Base-by-base conservation (phyloP, 92 coral and sea anemone species). In the Plumapathes pennacea region DNA sequence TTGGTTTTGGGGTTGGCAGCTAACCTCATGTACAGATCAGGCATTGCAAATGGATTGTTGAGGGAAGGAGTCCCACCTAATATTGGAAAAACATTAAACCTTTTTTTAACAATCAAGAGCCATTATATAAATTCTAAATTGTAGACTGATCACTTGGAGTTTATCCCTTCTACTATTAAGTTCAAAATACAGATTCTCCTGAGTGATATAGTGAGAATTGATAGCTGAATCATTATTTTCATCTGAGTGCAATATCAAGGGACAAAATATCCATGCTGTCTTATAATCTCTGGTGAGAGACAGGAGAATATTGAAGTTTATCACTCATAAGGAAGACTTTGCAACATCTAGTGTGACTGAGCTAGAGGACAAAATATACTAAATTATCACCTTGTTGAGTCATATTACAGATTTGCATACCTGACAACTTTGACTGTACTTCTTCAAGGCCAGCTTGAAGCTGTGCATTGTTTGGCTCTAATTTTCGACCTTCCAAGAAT, bases 391-490 rank as follows among this genome's bases (percentile, higher is more conserved):
- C 25, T 3, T 19, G 17, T 22, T 18, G 40, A 25, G 27, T 11
- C 40, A 27, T 15, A 29, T 37, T 7, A 18, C 19, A 4, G 24
- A 5, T 67, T 38, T 66, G 64, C 82, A 72, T 27, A 61, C n/a
- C 49, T 3, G 71, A 45, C 38, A 14, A 57, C 15, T 69, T 37
- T 39, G 67, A 57, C 12, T 27, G 14, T 8, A 78, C 83, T 1
- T 82, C 85, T 46, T 81, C 84, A 28, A 94, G 57, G 7, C 83
- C 94, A 59, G 75, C 74, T 68, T 88, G 81, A 54, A 94, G 64
- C 52, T 94, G 99, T 2, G 80, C 85, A 59, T 88, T 94, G 26
- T 70, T 78, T 27, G 99, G 99, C 10, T 94, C 99, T 26, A 74
- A 71, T 50, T 84, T 75, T 19, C 88, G 83, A 27, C 96, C 99